Evolutionary conservation across 2,888 invertebrate species (phyloP).

Genomic region (Mycalesis mineus): DNA sequence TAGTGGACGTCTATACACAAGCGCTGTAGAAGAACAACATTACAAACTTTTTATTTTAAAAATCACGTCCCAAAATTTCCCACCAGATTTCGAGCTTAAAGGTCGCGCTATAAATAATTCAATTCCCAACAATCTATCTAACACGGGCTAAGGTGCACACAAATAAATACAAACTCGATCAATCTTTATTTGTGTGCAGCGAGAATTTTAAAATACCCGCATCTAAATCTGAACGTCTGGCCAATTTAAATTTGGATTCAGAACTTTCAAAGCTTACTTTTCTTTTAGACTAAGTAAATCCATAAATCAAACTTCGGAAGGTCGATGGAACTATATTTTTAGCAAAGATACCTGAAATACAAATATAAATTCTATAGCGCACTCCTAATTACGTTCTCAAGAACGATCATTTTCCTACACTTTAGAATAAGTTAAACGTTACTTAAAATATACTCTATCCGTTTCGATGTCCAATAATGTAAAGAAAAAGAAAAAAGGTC

Average conservation of each 20-base stretch:
- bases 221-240: not conserved
- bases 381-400: no score
- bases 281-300: not conserved
- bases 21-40: not conserved
- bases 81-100: not conserved
- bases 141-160: not conserved
- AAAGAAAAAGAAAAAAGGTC: no score
- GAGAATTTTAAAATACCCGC: not conserved
- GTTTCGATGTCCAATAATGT: no score
- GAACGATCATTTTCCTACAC: no score
- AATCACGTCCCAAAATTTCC: not conserved
- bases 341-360: no score
- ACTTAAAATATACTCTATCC: no score
- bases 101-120: constrained; percentile 17
- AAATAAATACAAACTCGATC: not conserved
- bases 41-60: not conserved
- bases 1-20: no score
- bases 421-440: no score
- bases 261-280: not conserved
- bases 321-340: no score
- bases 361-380: no score
- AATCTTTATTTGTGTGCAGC: constrained; percentile 5
- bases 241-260: not conserved
- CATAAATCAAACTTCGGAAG: not conserved
- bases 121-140: constrained; percentile 1